A percentile compares a stretch with the other conserved stretches of the same genome.
phyloP scores from a whole-genome alignment of 64 coral and sea anemone species.

The Montipora efflorescens region DNA sequence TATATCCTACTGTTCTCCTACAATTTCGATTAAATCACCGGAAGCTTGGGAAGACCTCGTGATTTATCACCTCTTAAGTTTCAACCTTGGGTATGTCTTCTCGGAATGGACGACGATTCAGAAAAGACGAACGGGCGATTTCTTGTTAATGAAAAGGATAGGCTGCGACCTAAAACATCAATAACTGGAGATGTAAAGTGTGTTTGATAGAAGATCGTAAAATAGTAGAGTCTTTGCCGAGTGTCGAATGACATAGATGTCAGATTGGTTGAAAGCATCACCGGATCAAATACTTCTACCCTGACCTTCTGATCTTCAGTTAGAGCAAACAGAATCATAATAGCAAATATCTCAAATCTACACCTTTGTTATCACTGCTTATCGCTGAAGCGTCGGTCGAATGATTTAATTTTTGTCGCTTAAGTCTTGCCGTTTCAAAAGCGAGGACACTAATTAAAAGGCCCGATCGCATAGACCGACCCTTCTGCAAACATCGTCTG shows the following conservation, averaged over 20 bases:
- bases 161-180: background rate
- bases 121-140: background rate
- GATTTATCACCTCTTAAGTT: slow-evolving; percentile 2
- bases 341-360: slow-evolving; percentile 16
- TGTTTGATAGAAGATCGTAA: background rate
- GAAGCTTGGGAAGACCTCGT: background rate
- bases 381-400: slow-evolving; percentile 24
- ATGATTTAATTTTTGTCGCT: slow-evolving; percentile 62
- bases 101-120: background rate
- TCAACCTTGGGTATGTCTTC: slow-evolving; percentile 28
- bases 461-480: background rate
- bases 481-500: background rate
- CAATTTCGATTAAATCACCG: background rate
- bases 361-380: slow-evolving; percentile 38
- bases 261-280: background rate
- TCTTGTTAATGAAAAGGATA: background rate
- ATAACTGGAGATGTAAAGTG: background rate
- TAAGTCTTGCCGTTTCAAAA: slow-evolving; percentile 30
- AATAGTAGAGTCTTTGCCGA: background rate
- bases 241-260: slow-evolving; percentile 26
- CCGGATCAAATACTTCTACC: background rate
- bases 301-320: slow-evolving; percentile 21
- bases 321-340: slow-evolving; percentile 6
- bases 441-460: slow-evolving; percentile 52
- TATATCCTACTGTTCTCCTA: background rate